These are phyloP conservation scores for Onychostoma macrolepis DNA, from an alignment of 2,113 vertebrate genomes.

Conservation along the genomic window DNA sequence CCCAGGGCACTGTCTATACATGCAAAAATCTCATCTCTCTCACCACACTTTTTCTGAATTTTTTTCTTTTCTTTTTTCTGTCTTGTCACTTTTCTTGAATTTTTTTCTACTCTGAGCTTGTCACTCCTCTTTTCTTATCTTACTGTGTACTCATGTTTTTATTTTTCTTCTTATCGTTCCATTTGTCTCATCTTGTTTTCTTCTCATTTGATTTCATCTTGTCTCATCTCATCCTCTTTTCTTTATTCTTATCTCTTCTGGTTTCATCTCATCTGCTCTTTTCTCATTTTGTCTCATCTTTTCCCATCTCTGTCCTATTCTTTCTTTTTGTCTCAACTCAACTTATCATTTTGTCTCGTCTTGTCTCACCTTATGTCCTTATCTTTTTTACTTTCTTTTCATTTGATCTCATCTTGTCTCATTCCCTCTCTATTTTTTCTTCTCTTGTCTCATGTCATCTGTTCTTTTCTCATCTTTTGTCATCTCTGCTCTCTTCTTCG, in stretches of 20 bases:
- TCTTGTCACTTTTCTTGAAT: not conserved
- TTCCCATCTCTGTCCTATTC: not conserved
- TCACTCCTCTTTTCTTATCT: not conserved
- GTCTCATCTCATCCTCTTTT: not conserved
- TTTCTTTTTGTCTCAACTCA: not conserved
- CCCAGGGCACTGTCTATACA: slow-evolving; percentile 27
- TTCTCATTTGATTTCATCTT: not conserved
- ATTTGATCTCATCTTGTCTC: too few species aligned
- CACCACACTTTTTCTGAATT: not conserved
- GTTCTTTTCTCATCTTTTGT: too few species aligned
- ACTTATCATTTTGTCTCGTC: not conserved
- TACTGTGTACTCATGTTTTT: not conserved
- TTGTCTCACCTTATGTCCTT: not conserved
- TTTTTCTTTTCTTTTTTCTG: not conserved
- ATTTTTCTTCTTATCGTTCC: not conserved
- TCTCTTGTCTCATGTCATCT: too few species aligned
- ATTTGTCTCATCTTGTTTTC: not conserved
- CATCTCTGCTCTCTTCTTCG: not conserved
- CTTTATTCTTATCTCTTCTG: not conserved
- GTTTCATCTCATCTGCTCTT: not conserved
- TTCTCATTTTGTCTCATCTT: not conserved
- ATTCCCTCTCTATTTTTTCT: too few species aligned
- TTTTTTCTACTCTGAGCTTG: not conserved
- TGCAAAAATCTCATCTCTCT: slow-evolving; percentile 27
- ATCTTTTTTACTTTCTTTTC: too few species aligned